Evolutionary conservation across 2,113 vertebrate genomes (phyloP).

Genomic region (Petaurus breviceps): DNA sequence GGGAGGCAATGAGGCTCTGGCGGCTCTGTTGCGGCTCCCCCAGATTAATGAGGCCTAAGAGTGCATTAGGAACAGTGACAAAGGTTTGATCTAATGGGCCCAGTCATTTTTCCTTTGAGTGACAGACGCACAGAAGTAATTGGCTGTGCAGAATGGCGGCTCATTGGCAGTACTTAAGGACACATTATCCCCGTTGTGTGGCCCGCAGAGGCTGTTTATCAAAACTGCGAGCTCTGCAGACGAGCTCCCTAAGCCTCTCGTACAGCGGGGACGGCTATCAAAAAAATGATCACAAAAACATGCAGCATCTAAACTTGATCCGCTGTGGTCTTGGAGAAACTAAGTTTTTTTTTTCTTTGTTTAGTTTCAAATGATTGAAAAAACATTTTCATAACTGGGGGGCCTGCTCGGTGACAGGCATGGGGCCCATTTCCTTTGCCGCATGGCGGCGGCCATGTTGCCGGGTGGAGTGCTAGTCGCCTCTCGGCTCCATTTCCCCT

Average conservation of each 20-base stretch:
- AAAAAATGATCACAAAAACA: conserved; percentile 75
- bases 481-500: background rate
- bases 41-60: conserved; percentile 93
- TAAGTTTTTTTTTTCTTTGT: conserved; percentile 87
- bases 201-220: conserved; percentile 92
- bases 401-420: fast-evolving
- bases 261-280: conserved; percentile 85
- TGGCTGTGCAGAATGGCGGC: conserved; percentile 93
- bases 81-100: conserved; percentile 93
- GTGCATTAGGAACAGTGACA: conserved; percentile 91
- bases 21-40: conserved; percentile 88
- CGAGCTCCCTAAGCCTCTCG: conserved; percentile 86
- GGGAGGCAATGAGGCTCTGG: conserved; percentile 85
- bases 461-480: background rate
- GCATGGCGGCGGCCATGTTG: background rate
- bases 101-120: conserved; percentile 93
- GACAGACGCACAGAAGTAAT: conserved; percentile 92
- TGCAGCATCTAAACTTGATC: conserved; percentile 69
- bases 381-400: conserved; percentile 54
- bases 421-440: fast-evolving
- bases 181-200: conserved; percentile 92
- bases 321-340: conserved; percentile 76
- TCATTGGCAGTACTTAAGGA: conserved; percentile 93
- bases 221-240: conserved; percentile 90
- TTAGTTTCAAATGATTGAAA: conserved; percentile 67